phyloP scores from a whole-genome alignment of 2,797 vertebrate species.

The Oophaga sylvatica region DNA sequence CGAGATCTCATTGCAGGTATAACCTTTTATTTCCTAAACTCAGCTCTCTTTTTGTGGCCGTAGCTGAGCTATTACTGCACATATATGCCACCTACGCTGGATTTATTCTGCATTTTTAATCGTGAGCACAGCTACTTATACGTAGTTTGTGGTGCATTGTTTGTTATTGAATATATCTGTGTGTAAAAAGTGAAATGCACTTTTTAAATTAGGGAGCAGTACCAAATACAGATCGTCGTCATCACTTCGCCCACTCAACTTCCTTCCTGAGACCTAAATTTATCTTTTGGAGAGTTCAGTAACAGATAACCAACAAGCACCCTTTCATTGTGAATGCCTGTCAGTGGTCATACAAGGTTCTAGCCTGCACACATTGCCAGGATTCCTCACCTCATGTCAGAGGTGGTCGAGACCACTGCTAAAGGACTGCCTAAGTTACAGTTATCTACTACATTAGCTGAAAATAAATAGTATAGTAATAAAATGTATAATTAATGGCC shows the following conservation, averaged over 20 bases:
- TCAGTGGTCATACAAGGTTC: constrained; percentile 41
- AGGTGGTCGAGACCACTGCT: background rate
- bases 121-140: background rate
- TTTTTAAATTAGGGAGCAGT: constrained; percentile 12
- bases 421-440: background rate
- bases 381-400: background rate
- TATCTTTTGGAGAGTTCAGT: constrained; percentile 46
- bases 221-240: constrained; percentile 24
- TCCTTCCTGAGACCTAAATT: constrained; percentile 60
- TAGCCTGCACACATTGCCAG: constrained; percentile 16
- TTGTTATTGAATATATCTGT: constrained; percentile 38
- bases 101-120: constrained; percentile 1
- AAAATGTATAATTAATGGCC: background rate
- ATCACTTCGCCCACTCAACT: constrained; percentile 51
- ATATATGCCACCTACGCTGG: background rate
- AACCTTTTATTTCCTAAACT: background rate
- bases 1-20: background rate
- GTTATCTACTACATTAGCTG: no score
- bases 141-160: background rate
- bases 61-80: background rate
- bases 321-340: constrained; percentile 58
- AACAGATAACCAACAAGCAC: constrained; percentile 29
- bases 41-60: background rate
- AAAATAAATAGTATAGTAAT: no score
- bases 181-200: constrained; percentile 30